phyloP scores from a whole-genome alignment of 2,797 vertebrate genomes.

The Lithobates pipiens region DNA sequence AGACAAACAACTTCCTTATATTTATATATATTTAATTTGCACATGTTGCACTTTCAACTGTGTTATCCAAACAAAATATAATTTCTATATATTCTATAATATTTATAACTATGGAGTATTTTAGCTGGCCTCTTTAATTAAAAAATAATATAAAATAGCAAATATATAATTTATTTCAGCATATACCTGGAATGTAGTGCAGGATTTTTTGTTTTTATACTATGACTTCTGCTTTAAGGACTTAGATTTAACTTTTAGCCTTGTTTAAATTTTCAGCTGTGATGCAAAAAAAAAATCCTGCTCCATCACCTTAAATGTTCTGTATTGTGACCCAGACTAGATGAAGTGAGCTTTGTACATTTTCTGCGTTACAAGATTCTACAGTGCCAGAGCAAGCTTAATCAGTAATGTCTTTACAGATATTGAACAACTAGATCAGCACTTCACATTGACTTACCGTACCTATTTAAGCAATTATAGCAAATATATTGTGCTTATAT shows the following conservation, averaged over 20 bases:
- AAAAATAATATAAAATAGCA: too few species aligned
- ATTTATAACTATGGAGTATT: too few species aligned
- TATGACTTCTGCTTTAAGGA: background rate
- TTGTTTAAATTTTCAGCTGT: background rate
- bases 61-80: too few species aligned
- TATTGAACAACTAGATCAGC: constrained; percentile 41
- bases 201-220: background rate
- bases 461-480: constrained; percentile 50
- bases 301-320: background rate
- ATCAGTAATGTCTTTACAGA: constrained; percentile 31
- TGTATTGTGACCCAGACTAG: background rate
- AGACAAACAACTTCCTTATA: too few species aligned
- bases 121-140: too few species aligned
- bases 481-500: constrained; percentile 31
- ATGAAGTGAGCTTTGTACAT: constrained; percentile 18
- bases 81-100: too few species aligned
- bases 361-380: background rate
- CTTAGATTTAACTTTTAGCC: background rate
- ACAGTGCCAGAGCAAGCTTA: constrained; percentile 31
- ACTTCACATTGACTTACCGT: constrained; percentile 47
- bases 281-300: background rate
- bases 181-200: background rate
- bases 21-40: too few species aligned
- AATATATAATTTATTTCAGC: background rate
- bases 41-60: too few species aligned